Conservation (phyloP, 2,888 invertebrate species). For the Troides helena region DNA sequence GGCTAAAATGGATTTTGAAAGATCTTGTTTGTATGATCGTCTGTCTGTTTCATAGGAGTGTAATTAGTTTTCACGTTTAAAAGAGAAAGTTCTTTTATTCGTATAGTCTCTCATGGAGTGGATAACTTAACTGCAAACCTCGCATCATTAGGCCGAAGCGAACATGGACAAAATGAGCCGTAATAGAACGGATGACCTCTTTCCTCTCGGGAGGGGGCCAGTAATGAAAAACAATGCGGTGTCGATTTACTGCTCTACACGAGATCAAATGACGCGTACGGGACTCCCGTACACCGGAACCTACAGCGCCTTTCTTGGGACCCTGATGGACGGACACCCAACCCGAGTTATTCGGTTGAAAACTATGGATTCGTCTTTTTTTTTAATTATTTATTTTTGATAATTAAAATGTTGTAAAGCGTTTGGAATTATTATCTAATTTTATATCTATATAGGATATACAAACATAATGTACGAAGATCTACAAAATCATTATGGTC, state of each 20-base stretch:
- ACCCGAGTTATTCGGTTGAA: background rate
- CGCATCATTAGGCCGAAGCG: slow-evolving; percentile 12
- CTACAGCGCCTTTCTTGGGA: slow-evolving; percentile 16
- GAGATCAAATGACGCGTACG: slow-evolving; percentile 35
- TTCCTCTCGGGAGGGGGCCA: slow-evolving; percentile 5
- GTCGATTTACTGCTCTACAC: slow-evolving; percentile 31
- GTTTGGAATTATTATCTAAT: too few relatives aligned
- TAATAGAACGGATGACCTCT: slow-evolving; percentile 15
- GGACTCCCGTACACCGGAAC: slow-evolving; percentile 20
- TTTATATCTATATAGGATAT: too few relatives aligned
- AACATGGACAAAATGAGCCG: slow-evolving; percentile 16
- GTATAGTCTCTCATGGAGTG: background rate
- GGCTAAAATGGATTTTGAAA: too few relatives aligned
- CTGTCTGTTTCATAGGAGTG: background rate
- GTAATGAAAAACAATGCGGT: slow-evolving; percentile 34
- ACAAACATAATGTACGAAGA: too few relatives aligned
- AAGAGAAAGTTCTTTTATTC: background rate
- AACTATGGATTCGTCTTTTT: background rate
- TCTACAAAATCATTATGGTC: too few relatives aligned
- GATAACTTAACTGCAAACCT: slow-evolving; percentile 8
- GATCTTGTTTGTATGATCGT: too few relatives aligned
- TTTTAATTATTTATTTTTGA: background rate
- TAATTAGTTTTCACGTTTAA: background rate
- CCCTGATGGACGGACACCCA: slow-evolving; percentile 3
- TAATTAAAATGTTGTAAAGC: too few relatives aligned